phyloP scores from a whole-genome alignment of 2,797 vertebrate genomes.

The Neostethus bicornis region DNA sequence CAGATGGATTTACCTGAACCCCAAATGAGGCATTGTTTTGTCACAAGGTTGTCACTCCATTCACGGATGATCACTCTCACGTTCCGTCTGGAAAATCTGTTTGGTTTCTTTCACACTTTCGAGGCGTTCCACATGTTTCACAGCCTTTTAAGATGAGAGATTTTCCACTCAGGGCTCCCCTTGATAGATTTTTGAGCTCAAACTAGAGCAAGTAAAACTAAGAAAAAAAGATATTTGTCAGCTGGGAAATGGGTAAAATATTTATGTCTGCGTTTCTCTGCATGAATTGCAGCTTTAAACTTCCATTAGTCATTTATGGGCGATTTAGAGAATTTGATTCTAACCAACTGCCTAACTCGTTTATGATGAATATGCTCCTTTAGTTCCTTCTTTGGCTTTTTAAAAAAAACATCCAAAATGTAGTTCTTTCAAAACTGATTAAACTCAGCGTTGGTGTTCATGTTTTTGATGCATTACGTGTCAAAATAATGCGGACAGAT shows the following conservation, averaged over 20 bases:
- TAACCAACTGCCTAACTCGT: conserved; percentile 34
- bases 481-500: conserved; percentile 15
- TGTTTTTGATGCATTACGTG: conserved; percentile 15
- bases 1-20: conserved; percentile 5
- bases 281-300: conserved; percentile 47
- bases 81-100: neutral
- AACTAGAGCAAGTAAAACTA: conserved; percentile 10
- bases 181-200: conserved; percentile 32
- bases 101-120: conserved; percentile 14
- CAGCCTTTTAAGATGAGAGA: conserved; percentile 24
- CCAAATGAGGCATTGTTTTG: neutral
- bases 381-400: conserved; percentile 18
- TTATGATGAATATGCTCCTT: conserved; percentile 42
- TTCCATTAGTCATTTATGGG: conserved; percentile 42
- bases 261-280: conserved; percentile 47
- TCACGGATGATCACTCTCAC: conserved; percentile 4
- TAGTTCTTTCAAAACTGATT: conserved; percentile 7
- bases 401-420: conserved; percentile 25
- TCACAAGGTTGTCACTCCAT: conserved; percentile 10
- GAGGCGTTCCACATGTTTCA: conserved; percentile 14
- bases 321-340: conserved; percentile 47
- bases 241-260: conserved; percentile 52
- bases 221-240: conserved; percentile 54
- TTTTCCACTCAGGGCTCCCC: conserved; percentile 20
- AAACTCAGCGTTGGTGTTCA: conserved; percentile 18